phyloP scores from a whole-genome alignment of 2,888 invertebrate genomes.

The Fragum sueziense region DNA sequence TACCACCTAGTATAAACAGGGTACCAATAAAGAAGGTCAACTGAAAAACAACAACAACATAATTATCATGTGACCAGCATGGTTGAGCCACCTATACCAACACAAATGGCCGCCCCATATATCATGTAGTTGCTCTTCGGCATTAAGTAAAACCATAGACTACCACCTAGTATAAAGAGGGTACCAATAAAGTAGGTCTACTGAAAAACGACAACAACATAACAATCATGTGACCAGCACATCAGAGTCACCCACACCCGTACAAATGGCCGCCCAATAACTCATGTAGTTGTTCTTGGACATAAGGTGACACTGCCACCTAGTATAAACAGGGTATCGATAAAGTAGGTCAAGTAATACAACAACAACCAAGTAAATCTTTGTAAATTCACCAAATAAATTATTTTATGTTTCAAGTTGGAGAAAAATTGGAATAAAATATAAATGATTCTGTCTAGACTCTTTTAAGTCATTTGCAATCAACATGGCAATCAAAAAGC shows the following conservation, averaged over 20 bases:
- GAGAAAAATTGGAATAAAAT: no score
- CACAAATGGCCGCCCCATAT: conserved; percentile 88
- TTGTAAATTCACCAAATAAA: no score
- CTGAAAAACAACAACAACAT: no score
- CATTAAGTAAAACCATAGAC: conserved; percentile 87
- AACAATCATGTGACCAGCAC: conserved; percentile 93
- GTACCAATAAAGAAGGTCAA: conserved; percentile 88
- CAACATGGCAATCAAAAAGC: no score
- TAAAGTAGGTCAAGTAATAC: conserved; percentile 86
- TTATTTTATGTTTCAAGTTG: no score
- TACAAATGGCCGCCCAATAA: conserved; percentile 88
- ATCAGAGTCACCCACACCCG: conserved; percentile 92
- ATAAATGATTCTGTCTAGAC: no score
- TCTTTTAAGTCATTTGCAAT: no score
- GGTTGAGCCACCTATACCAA: conserved; percentile 92
- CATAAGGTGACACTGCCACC: conserved; percentile 86
- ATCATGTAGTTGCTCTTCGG: conserved; percentile 79
- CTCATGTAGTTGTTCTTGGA: conserved; percentile 78
- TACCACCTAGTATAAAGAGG: conserved; percentile 86
- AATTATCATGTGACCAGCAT: conserved; percentile 93
- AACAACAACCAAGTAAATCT: no score
- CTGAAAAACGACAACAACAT: no score
- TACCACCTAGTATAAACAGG: conserved; percentile 86
- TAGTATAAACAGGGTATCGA: conserved; percentile 87
- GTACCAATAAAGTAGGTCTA: conserved; percentile 88